Conservation (phyloP, 92 coral and sea anemone species). For the Chrysogorgia sp. region DNA sequence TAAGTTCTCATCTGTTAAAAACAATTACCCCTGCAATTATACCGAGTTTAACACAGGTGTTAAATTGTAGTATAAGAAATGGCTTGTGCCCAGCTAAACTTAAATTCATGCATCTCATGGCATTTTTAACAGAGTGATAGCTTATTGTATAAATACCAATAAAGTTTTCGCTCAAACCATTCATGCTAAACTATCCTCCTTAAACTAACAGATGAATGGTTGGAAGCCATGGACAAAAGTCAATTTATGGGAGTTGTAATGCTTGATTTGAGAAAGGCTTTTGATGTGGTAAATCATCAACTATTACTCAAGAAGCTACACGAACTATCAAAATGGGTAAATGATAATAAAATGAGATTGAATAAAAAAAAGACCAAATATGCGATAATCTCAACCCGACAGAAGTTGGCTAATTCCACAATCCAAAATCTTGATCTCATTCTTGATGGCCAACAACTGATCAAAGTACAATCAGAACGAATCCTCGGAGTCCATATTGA, state of each 20-base stretch:
- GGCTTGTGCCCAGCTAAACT: too few species aligned
- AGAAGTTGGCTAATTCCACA: slow-evolving; percentile 56
- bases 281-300: slow-evolving; percentile 12
- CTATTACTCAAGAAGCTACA: too few species aligned
- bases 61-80: too few species aligned
- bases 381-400: slow-evolving; percentile 51
- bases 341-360: slow-evolving; percentile 56
- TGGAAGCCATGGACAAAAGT: slow-evolving; percentile 47
- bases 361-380: slow-evolving; percentile 58
- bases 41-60: too few species aligned
- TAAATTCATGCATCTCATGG: slow-evolving; percentile 1
- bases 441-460: slow-evolving; percentile 41
- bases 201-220: too few species aligned
- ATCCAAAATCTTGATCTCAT: slow-evolving; percentile 55
- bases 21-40: too few species aligned
- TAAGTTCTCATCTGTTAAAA: too few species aligned
- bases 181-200: slow-evolving; percentile 42
- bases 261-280: slow-evolving; percentile 8
- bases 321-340: slow-evolving; percentile 33
- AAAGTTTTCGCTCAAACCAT: slow-evolving; percentile 53
- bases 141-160: slow-evolving; percentile 42
- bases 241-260: slow-evolving; percentile 4
- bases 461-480: slow-evolving; percentile 49
- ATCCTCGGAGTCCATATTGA: slow-evolving; percentile 27
- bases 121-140: slow-evolving; percentile 14